These are phyloP conservation scores for Neuroterus valhalla DNA, from an alignment of 1,140 invertebrate species.

Conservation along the genomic window DNA sequence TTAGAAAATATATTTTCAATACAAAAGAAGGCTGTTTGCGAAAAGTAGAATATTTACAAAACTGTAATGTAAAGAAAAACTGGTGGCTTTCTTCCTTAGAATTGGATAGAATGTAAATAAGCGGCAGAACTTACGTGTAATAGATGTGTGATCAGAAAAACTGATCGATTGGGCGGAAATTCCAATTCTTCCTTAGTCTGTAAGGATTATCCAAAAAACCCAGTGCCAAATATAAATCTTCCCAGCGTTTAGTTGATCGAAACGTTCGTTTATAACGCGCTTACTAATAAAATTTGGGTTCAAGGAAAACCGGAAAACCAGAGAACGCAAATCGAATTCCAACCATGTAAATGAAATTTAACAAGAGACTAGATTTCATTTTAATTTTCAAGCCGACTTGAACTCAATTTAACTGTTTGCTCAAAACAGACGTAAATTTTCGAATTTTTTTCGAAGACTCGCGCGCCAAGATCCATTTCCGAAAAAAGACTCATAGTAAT, in stretches of 20 bases:
- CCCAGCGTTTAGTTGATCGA: too few species aligned
- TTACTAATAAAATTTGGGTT: constrained; percentile 31
- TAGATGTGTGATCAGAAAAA: background rate
- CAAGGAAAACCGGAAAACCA: background rate
- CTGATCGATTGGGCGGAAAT: constrained; percentile 18
- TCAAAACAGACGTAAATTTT: constrained; percentile 53
- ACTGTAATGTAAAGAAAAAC: background rate
- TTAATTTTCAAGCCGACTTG: too few species aligned
- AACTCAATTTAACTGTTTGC: constrained; percentile 48
- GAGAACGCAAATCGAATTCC: constrained; percentile 39
- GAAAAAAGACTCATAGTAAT: background rate
- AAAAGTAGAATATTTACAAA: background rate
- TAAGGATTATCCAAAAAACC: constrained; percentile 30
- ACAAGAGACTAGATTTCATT: too few species aligned
- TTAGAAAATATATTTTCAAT: constrained; percentile 15
- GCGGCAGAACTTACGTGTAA: background rate
- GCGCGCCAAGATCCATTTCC: background rate
- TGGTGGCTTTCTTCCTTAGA: background rate
- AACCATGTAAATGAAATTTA: constrained; percentile 48
- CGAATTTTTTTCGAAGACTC: constrained; percentile 33
- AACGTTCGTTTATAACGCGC: constrained; percentile 29
- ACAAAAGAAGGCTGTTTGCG: constrained; percentile 11
- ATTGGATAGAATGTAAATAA: constrained; percentile 15
- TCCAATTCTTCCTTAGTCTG: constrained; percentile 29
- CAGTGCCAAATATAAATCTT: constrained; percentile 59